Conservation (phyloP, 2,797 vertebrate genomes). For the Pampus argenteus region DNA sequence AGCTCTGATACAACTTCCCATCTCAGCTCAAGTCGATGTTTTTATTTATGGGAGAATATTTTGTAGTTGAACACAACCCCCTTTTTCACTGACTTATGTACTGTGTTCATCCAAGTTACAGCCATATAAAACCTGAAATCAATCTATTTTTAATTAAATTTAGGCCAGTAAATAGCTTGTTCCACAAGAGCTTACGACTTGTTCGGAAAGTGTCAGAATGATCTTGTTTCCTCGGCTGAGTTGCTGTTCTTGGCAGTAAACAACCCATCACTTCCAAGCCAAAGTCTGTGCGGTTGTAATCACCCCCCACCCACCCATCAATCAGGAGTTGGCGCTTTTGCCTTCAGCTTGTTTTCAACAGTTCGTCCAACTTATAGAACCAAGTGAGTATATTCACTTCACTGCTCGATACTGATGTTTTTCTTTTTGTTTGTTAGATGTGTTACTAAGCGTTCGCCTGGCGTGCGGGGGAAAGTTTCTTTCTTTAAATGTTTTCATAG, state of each 20-base stretch:
- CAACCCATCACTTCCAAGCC: slow-evolving; percentile 50
- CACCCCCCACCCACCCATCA: slow-evolving; percentile 52
- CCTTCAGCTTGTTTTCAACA: slow-evolving; percentile 52
- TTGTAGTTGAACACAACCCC: slow-evolving; percentile 9
- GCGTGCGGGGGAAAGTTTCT: slow-evolving; percentile 34
- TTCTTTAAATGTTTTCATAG: not conserved
- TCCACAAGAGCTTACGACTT: slow-evolving; percentile 43
- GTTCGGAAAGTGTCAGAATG: slow-evolving; percentile 62
- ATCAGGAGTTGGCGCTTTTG: slow-evolving; percentile 48
- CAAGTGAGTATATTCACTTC: too few species aligned
- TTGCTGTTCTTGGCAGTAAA: slow-evolving; percentile 77
- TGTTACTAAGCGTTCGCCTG: not conserved
- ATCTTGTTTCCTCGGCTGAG: slow-evolving; percentile 56
- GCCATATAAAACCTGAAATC: slow-evolving; percentile 51
- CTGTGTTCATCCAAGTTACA: slow-evolving; percentile 35
- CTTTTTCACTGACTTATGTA: slow-evolving; percentile 30
- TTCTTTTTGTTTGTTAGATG: slow-evolving; percentile 19
- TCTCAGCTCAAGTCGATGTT: slow-evolving; percentile 17
- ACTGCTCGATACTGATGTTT: slow-evolving; percentile 7
- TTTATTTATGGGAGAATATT: slow-evolving; percentile 31
- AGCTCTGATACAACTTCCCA: slow-evolving; percentile 1
- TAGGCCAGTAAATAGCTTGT: slow-evolving; percentile 47
- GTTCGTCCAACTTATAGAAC: slow-evolving; percentile 46
- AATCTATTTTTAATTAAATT: slow-evolving; percentile 59
- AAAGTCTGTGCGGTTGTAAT: slow-evolving; percentile 65